A percentile compares a stretch with the other conserved stretches of the same genome.
phyloP scores from a whole-genome alignment of 1,140 invertebrate species.

The Cepaea nemoralis region DNA sequence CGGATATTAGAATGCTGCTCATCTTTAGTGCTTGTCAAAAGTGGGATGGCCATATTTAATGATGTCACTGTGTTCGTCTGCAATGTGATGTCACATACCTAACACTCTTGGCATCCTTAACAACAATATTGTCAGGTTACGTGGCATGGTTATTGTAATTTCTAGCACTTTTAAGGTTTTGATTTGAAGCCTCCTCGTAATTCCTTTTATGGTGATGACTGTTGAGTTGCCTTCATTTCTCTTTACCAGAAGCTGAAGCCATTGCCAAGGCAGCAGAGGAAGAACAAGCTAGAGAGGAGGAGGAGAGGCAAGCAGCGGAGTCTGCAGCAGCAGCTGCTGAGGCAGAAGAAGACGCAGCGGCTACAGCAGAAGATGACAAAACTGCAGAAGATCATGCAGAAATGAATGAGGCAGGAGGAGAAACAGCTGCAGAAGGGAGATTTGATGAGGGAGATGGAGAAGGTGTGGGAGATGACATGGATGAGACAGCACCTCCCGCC shows the following conservation, averaged over 20 bases:
- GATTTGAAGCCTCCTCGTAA: too few species aligned
- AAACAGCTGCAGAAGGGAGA: conserved; percentile 32
- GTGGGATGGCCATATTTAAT: too few species aligned
- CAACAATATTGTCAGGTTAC: too few species aligned
- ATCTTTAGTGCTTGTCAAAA: too few species aligned
- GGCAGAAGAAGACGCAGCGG: conserved; percentile 41
- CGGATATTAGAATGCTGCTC: too few species aligned
- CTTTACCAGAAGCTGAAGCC: conserved; percentile 21
- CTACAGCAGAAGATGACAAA: conserved; percentile 43
- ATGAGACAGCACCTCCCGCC: conserved; percentile 5
- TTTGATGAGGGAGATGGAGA: conserved; percentile 37
- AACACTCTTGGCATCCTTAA: too few species aligned
- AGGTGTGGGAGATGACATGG: conserved; percentile 39
- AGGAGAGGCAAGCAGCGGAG: conserved; percentile 25
- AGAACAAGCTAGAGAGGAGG: conserved; percentile 42
- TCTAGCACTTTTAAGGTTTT: too few species aligned
- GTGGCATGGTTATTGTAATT: too few species aligned
- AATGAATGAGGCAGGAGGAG: conserved; percentile 40
- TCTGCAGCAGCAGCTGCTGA: conserved; percentile 28
- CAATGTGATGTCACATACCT: too few species aligned
- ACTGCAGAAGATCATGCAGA: conserved; percentile 33
- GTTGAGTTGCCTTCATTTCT: conserved; percentile 3
- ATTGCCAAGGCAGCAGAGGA: conserved; percentile 17
- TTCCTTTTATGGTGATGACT: too few species aligned
- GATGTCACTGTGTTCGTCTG: too few species aligned